Conservation (phyloP, 2,113 vertebrate genomes). For the Lepus europaeus region DNA sequence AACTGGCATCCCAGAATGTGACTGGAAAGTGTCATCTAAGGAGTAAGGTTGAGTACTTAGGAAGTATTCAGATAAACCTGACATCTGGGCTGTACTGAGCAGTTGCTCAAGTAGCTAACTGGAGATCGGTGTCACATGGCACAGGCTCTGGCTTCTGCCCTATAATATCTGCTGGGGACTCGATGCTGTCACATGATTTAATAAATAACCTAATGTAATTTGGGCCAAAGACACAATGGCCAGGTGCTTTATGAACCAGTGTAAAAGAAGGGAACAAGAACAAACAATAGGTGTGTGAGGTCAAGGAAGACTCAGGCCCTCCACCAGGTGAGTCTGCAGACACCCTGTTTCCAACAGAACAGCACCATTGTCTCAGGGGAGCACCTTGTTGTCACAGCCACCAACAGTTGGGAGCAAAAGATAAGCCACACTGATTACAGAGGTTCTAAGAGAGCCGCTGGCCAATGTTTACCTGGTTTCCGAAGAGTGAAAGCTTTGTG, state of each 20-base stretch:
- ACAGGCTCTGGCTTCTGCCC: not conserved
- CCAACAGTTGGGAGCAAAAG: conserved; percentile 66
- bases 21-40: not conserved
- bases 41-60: not conserved
- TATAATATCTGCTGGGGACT: not conserved
- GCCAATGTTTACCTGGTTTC: conserved; percentile 39
- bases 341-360: conserved; percentile 42
- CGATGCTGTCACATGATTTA: conserved; percentile 36
- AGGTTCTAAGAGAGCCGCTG: conserved; percentile 59
- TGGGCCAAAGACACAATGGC: not conserved
- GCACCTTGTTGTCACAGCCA: conserved; percentile 57
- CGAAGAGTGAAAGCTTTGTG: conserved; percentile 37
- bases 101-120: not conserved
- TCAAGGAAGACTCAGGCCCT: not conserved
- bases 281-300: not conserved
- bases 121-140: not conserved
- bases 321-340: not conserved
- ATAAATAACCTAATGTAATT: conserved; percentile 43
- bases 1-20: not conserved
- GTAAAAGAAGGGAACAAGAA: not conserved
- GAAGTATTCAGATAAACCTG: not conserved
- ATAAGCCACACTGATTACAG: conserved; percentile 57
- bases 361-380: conserved; percentile 65
- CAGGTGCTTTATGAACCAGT: conserved; percentile 19
- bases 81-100: not conserved